Base-by-base conservation (phyloP, 1,140 invertebrate species). In the Goniozus legneri region DNA sequence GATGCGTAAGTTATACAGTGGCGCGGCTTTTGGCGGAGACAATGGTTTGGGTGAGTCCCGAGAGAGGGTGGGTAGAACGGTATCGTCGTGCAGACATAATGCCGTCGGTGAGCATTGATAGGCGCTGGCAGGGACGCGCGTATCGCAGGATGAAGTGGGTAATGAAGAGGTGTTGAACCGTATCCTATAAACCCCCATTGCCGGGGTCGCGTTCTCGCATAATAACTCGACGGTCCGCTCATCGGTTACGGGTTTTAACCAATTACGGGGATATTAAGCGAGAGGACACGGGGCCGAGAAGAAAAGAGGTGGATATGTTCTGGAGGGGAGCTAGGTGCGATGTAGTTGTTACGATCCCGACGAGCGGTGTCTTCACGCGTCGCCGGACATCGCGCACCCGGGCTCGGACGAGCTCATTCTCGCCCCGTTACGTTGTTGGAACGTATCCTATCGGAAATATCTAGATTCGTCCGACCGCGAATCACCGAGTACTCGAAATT, bases 81-180 rank as follows among this genome's bases (percentile, higher is more conserved):
- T 47, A 59, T 54, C 40, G 49, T 36, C 44, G 39, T 52, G 55
- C 44, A 46, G 56, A 49, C 44, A 59, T 60, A 54, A 54, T 56
- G 42, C 48, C 24, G 22, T 27, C 41, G n/a, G 30, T 54, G 50
- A 41, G 50, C 49, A 50, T 47, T 50, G 52, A 58, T 53, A 58
- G 43, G 45, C 36, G 30, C 47, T 49, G 48, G 44, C 54, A 22
- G 14, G 24, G 18, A 38, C 24, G 4, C 19, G 22, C 40, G 44
- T 44, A 50, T 50, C 36, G 50, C 52, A 51, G 54, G 63, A 63
- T 69, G 63, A 71, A 65, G 62, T 71, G 71, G 60, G 69, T 73
- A 72, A 75, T 70, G 69, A 72, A 71, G 71, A 76, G 71, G 73
- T 71, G 72, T 76, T 69, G 71, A 73, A 73, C 64, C 71, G 69